Evolutionary conservation across 2,888 invertebrate species (phyloP).

Genomic region (Ormyrus thymus): DNA sequence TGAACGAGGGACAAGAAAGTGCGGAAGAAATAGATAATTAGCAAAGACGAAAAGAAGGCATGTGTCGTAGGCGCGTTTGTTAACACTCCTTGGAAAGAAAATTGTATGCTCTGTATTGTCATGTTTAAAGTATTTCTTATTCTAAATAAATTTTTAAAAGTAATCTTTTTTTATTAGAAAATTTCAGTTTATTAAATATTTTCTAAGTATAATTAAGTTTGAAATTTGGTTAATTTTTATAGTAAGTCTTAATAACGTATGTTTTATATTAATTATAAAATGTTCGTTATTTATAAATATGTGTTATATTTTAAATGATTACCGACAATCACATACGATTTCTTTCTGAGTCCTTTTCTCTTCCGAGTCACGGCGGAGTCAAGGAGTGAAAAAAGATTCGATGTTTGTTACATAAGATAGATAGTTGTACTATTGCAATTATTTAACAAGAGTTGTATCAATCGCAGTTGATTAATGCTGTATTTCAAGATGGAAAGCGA

Average conservation of each 20-base stretch:
- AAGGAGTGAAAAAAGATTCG: slow-evolving; percentile 60
- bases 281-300: slow-evolving; percentile 31
- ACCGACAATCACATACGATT: slow-evolving; percentile 50
- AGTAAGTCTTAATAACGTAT: neutral
- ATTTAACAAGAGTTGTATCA: slow-evolving; percentile 57
- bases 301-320: slow-evolving; percentile 52
- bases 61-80: slow-evolving; percentile 47
- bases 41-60: slow-evolving; percentile 11
- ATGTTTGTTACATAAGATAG: slow-evolving; percentile 66
- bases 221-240: slow-evolving; percentile 13
- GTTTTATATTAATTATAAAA: neutral
- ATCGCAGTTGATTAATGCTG: slow-evolving; percentile 51
- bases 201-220: slow-evolving; percentile 1
- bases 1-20: slow-evolving; percentile 33
- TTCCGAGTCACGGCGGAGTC: slow-evolving; percentile 60
- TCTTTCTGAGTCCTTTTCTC: slow-evolving; percentile 59
- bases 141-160: no score
- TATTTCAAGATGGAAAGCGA: slow-evolving; percentile 37
- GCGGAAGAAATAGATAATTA: slow-evolving; percentile 16
- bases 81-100: slow-evolving; percentile 46
- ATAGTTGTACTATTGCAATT: slow-evolving; percentile 64
- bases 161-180: slow-evolving; percentile 6
- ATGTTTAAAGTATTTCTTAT: neutral
- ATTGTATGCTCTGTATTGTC: slow-evolving; percentile 43
- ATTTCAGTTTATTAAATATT: neutral